Conservation (phyloP, 2,888 invertebrate genomes). For the Myathropa florea region DNA sequence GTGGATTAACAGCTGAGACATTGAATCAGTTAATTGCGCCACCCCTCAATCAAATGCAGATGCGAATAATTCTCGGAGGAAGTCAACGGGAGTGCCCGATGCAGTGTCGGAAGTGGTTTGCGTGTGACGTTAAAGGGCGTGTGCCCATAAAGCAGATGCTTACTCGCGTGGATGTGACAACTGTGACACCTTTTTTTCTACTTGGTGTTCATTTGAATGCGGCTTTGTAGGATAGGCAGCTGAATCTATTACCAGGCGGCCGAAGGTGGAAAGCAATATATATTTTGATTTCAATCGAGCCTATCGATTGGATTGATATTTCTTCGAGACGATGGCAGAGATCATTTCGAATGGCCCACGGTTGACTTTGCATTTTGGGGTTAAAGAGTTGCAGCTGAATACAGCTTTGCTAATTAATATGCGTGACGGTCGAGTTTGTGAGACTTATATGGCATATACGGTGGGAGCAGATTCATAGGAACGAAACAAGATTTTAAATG, state of each 20-base stretch:
- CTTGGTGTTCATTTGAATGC: neutral
- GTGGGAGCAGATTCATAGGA: neutral
- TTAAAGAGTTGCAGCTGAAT: neutral
- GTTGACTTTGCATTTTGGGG: neutral
- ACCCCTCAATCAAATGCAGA: constrained; percentile 45
- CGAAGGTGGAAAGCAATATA: neutral
- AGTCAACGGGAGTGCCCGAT: neutral
- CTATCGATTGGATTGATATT: neutral
- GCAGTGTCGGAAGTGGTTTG: constrained; percentile 16
- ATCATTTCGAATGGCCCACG: neutral
- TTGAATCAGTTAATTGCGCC: constrained; percentile 44
- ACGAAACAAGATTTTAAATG: neutral
- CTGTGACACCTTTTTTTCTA: neutral
- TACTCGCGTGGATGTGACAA: constrained; percentile 6
- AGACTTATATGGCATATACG: neutral
- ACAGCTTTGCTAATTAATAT: neutral
- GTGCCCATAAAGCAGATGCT: constrained; percentile 48
- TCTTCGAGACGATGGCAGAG: neutral
- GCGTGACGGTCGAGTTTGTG: neutral
- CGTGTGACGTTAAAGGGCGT: constrained; percentile 27
- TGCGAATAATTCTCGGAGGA: constrained; percentile 21
- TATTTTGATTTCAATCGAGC: neutral
- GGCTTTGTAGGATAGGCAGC: neutral
- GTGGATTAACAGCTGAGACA: constrained; percentile 59
- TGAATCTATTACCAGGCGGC: neutral